Base-by-base conservation (phyloP, 2,888 invertebrate genomes). In the Drosophila quasianomalipes region DNA sequence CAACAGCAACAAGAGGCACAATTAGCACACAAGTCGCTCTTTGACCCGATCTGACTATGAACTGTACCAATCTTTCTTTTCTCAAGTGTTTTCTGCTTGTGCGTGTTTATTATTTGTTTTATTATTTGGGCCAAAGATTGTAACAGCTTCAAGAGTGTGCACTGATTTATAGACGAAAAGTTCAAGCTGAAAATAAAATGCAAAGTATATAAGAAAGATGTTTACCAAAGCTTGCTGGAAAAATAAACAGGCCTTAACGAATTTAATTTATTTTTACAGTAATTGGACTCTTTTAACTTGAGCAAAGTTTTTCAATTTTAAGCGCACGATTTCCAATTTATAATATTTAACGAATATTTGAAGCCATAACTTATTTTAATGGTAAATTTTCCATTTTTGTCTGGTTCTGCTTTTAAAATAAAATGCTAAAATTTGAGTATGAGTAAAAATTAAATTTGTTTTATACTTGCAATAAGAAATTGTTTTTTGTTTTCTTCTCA, bases 1-100 rank as follows among this genome's bases (percentile, higher is more conserved):
- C 76, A 71, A 57, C 65, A 76, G 72, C 82, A 76, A 74, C 77
- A 74, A 57, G 61, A 9, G 66, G 66, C 74, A 66, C 81, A 88
- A 84, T 87, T 84, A 84, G 85, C 77, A 66, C 81, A 66, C 69
- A 64, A 68, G 67, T 69, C 74, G 69, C 70, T 61, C 37, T 74
- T 47, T 69, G 76, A 75, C 70, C 76, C 66, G 57, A 74, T 70
- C 73, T 31, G 51, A 44, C 57, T 74, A 47, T 62, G 65, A 75
- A 71, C 77, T 26, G 44, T 82, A 74, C 51, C 79, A 84, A 73
- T 71, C 76, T 70, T 59, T 71, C 44, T 47, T 47, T 31, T 52
- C 47, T 70, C 41, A 74, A 87, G 79, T 87, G 69, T 70, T 70
- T 68, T 76, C 65, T 67, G 47, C 47, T 26, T 47, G 71, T 68